Percentiles rank a stretch among this genome's conserved stretches.
Evolutionary conservation across 2,888 invertebrate species (phyloP).

Genomic region (Agrochola macilenta): DNA sequence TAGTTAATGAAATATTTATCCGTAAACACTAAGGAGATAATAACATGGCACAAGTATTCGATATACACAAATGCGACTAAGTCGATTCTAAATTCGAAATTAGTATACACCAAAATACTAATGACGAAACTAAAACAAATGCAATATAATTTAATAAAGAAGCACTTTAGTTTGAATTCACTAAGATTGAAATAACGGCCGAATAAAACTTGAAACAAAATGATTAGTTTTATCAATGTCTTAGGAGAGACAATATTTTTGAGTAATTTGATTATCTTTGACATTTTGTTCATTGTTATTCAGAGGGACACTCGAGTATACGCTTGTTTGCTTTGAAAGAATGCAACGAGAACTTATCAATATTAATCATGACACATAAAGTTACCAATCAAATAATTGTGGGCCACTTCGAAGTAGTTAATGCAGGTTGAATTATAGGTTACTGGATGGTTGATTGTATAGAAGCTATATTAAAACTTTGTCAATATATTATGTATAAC

Average conservation of each 20-base stretch:
- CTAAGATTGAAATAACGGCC: slow-evolving; percentile 1
- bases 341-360: neutral
- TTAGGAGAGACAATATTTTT: neutral
- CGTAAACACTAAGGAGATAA: neutral
- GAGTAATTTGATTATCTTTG: too few relatives aligned
- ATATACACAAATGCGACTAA: neutral
- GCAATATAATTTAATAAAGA: slow-evolving; percentile 12
- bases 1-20: slow-evolving; percentile 1
- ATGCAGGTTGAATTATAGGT: too few relatives aligned
- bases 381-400: neutral
- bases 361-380: neutral
- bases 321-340: neutral
- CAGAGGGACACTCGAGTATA: neutral
- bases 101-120: neutral
- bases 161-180: neutral
- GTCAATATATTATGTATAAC: neutral
- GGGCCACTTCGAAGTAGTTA: neutral
- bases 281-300: neutral
- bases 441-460: neutral
- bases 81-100: too few relatives aligned
- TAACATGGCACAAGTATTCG: neutral
- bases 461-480: neutral
- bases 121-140: neutral
- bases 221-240: neutral
- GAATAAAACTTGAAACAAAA: slow-evolving; percentile 1